Base-by-base conservation (phyloP, 2,797 vertebrate species). In the Syngnathus acus region DNA sequence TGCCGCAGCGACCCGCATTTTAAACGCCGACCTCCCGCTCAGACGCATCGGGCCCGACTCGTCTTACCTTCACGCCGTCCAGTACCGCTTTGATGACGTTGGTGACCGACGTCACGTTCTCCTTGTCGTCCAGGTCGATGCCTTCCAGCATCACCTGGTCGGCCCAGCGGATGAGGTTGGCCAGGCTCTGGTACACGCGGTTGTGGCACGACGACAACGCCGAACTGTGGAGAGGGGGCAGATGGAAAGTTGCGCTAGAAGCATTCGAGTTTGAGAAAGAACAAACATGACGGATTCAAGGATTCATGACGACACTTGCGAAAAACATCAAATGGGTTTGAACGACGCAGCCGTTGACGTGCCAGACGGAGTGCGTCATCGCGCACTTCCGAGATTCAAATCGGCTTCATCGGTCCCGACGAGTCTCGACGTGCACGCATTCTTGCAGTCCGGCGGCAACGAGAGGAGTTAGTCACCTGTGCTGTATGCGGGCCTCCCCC, bases 121-220 rank as follows among this genome's bases (percentile, higher is more conserved):
- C 97, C 73, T 98, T 98, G 88, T 99, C 96, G 64, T 97, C 95
- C 5, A 94, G 90, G 78, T 97, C 95, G 63, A 98, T 91, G 17
- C 95, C 95, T 66, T 99, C 95, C 57, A 99, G 91, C 96, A 99
- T 98, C 78, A 99, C 95, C 81, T 96, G 94, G 74, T 99, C 97
- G 1, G 97, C 95, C 97, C 97, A 99, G 63, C 94, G 95, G 64
- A 99, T 98, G 6, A 99, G 94, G 80, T 98, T 98, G 75, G 94
- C 97, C 67, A 99, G 91, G 75, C 96, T 99, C 88, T 99, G 96
- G 86, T 96, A 98, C 26, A 99, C 96, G 0, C 95, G 93, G 84
- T 93, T 97, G 26, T 97, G 94, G 89, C 97, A 99, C 72, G 97
- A 99, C 0, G 95, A 94, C 78, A 99, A 89, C 16, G 96, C 97